phyloP scores from a whole-genome alignment of 2,888 invertebrate genomes.

The Torymus tubicola region DNA sequence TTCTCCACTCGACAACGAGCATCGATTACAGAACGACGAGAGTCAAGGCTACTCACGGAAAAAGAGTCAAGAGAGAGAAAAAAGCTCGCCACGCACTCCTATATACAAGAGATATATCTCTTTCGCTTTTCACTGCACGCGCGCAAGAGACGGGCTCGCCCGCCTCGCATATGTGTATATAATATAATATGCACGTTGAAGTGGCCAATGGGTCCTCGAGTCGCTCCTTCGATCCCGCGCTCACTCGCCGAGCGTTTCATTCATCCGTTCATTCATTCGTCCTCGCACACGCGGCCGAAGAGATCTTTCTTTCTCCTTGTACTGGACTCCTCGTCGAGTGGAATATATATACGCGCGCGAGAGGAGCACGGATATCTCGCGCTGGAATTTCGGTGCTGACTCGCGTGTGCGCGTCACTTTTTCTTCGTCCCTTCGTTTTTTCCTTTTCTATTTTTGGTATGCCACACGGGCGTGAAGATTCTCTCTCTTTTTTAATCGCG shows the following conservation, averaged over 20 bases:
- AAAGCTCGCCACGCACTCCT: not conserved
- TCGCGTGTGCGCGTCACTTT: not conserved
- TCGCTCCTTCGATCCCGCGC: constrained; percentile 6
- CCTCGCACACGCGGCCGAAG: not conserved
- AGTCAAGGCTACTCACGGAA: too few species aligned
- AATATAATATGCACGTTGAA: constrained; percentile 33
- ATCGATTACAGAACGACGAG: too few species aligned
- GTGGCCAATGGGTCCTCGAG: constrained; percentile 26
- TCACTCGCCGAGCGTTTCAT: constrained; percentile 1
- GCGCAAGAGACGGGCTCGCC: not conserved
- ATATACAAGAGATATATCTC: constrained; percentile 32
- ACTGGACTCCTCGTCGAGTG: constrained; percentile 28
- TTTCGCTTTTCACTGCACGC: constrained; percentile 43
- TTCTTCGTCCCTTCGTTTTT: constrained; percentile 3
- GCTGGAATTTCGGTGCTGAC: constrained; percentile 45
- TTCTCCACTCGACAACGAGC: too few species aligned
- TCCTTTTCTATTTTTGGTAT: constrained; percentile 12
- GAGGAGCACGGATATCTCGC: constrained; percentile 17
- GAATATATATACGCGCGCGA: not conserved
- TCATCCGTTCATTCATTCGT: constrained; percentile 31
- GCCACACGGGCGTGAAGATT: not conserved
- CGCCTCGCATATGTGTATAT: too few species aligned
- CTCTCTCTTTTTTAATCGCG: not conserved
- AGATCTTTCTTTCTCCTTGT: constrained; percentile 9
- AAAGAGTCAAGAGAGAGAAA: not conserved